Evolutionary conservation across 2,888 invertebrate species (phyloP), one percentile per base, ranked within the genome.

Genomic region (Schrankia costaestrigalis): DNA sequence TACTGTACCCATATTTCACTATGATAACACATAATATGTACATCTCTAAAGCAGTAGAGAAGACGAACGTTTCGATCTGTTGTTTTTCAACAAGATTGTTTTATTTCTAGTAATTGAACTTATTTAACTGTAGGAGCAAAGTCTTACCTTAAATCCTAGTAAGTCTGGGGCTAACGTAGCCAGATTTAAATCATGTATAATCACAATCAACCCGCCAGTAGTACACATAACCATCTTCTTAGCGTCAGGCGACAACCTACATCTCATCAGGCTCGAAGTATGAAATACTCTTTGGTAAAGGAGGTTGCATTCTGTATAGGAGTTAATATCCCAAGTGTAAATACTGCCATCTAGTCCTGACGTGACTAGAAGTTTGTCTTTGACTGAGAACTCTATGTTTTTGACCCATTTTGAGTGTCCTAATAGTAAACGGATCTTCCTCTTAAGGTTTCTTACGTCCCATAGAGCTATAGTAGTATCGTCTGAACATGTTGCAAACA

Each of bases 331-430:
- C 98, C 98, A 98, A 0, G 96, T 94, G 62, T 94, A 96, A 66
- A 98, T 95, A 63, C 94, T 95, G 8, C 97, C 97, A 76, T 98
- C 97, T 68, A 97, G 94, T 0, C 96, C 97, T 1, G 97, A 97
- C 0, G 97, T 97, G 8, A 98, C 93, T 37, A 98, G 89, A 5
- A 96, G 87, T 46, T 95, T 93, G 66, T 95, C 94, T 63, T 92
- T 92, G 11, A 92, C 91, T 15, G 95, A 95, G 76, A 95, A 97
- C 71, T 98, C 97, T 50, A 98, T 96, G 76, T 97, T 98, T 78
- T 98, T 98, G 26, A 96, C 97, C 97, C 97, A 98, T 81, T 96
- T 97, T 0, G 95, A 93, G 77, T 98, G 97, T 0, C 97, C 97
- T 41, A 91, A 90, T 6, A 97, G 87, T 8, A 93, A 93, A 39